Evolutionary conservation across 2,888 invertebrate species (phyloP).

Genomic region (Synergus japonicus): DNA sequence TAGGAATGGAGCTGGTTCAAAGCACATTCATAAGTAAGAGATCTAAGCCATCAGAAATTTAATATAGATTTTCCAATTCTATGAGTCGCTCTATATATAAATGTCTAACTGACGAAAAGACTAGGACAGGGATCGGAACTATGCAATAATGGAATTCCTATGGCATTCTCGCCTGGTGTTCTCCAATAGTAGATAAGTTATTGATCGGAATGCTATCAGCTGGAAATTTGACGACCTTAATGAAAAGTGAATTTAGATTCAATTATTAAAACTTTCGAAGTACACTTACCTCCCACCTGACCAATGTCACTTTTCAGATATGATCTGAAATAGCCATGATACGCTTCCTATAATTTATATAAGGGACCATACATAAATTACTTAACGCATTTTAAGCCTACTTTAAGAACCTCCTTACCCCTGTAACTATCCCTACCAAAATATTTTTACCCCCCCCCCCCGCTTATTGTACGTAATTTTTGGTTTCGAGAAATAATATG

Average conservation of each 20-base stretch:
- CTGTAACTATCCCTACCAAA: no score
- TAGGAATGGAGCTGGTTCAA: background rate
- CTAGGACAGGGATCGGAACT: background rate
- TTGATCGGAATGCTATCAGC: background rate
- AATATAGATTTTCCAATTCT: slow-evolving; percentile 11
- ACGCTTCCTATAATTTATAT: no score
- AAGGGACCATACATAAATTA: no score
- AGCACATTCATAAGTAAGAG: slow-evolving; percentile 8
- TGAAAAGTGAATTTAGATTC: background rate
- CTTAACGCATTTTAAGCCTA: no score
- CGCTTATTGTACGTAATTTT: no score
- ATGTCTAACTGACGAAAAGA: background rate
- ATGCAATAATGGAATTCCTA: slow-evolving; percentile 5
- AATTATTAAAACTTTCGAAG: background rate
- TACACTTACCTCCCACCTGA: background rate
- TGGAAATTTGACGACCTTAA: background rate
- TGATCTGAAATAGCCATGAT: no score
- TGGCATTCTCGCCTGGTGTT: slow-evolving; percentile 2
- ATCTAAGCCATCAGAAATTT: slow-evolving; percentile 14
- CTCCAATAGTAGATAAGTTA: slow-evolving; percentile 10
- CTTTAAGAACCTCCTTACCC: no score
- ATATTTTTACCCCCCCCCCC: no score
- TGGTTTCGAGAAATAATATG: no score
- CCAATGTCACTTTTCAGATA: no score
- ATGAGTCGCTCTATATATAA: background rate